Percentiles rank a stretch among this genome's conserved stretches.
Evolutionary conservation across 2,113 vertebrate genomes (phyloP).

Genomic region (Poeciliopsis occidentalis): DNA sequence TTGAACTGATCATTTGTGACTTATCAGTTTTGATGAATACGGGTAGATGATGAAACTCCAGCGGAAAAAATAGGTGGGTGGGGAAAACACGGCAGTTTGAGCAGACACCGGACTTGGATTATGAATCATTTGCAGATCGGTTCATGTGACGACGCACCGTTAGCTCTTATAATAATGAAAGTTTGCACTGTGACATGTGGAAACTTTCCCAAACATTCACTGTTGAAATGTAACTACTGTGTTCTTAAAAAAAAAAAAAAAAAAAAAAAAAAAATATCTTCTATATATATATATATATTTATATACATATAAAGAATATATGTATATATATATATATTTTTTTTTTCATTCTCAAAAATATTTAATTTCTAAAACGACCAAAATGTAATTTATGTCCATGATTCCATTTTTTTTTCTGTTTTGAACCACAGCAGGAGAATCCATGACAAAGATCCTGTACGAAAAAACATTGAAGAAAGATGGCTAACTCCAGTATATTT

Average conservation of each 20-base stretch:
- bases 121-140: slow-evolving; percentile 20
- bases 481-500: slow-evolving; percentile 2
- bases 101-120: slow-evolving; percentile 9
- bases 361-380: too few relatives aligned
- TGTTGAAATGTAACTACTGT: background rate
- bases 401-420: slow-evolving; percentile 6
- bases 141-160: slow-evolving; percentile 13
- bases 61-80: slow-evolving; percentile 26
- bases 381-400: background rate
- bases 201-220: background rate
- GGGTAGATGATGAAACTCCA: background rate
- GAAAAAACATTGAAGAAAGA: slow-evolving; percentile 30
- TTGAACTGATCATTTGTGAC: too few relatives aligned
- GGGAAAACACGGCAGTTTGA: slow-evolving; percentile 27
- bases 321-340: too few relatives aligned
- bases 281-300: too few relatives aligned
- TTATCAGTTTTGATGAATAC: background rate
- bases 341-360: too few relatives aligned
- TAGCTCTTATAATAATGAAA: background rate
- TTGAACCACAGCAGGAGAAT: slow-evolving; percentile 12
- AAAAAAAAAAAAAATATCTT: too few relatives aligned
- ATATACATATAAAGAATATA: too few relatives aligned
- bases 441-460: slow-evolving; percentile 5
- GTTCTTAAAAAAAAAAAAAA: too few relatives aligned
- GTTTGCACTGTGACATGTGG: background rate